These are phyloP conservation scores for Connochaetes taurinus DNA, from an alignment of 2,113 vertebrate species.

Conservation along the genomic window DNA sequence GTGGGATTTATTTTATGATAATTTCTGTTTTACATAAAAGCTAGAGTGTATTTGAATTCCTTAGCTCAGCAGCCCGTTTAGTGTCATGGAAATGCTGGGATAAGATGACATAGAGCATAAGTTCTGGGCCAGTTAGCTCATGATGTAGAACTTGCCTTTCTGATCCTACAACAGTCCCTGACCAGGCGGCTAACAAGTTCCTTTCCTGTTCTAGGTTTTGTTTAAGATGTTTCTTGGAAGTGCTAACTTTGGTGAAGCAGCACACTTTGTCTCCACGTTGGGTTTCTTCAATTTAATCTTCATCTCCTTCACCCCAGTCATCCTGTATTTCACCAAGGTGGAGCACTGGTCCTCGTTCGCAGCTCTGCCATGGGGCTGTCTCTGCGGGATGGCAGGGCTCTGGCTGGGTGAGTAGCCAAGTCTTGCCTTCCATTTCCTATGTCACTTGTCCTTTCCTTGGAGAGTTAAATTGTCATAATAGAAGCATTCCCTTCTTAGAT, in stretches of 20 bases:
- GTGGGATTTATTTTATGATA: background rate
- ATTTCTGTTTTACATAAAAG: background rate
- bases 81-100: background rate
- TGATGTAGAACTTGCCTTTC: background rate
- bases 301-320: conserved; percentile 94
- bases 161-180: background rate
- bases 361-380: conserved; percentile 95
- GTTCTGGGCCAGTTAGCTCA: background rate
- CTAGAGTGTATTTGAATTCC: background rate
- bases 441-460: background rate
- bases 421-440: background rate
- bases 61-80: background rate
- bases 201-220: conserved; percentile 85
- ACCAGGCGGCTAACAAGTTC: background rate
- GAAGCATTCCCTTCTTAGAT: background rate
- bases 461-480: background rate
- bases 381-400: conserved; percentile 95
- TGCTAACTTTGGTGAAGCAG: conserved; percentile 94
- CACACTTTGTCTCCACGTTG: conserved; percentile 96
- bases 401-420: conserved; percentile 88
- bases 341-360: conserved; percentile 97
- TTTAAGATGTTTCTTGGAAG: conserved; percentile 99
- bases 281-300: conserved; percentile 98
- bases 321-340: conserved; percentile 95
- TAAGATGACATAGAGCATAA: background rate